phyloP scores from a whole-genome alignment of 2,797 vertebrate species.

The Hypotaenidia philippensis region DNA sequence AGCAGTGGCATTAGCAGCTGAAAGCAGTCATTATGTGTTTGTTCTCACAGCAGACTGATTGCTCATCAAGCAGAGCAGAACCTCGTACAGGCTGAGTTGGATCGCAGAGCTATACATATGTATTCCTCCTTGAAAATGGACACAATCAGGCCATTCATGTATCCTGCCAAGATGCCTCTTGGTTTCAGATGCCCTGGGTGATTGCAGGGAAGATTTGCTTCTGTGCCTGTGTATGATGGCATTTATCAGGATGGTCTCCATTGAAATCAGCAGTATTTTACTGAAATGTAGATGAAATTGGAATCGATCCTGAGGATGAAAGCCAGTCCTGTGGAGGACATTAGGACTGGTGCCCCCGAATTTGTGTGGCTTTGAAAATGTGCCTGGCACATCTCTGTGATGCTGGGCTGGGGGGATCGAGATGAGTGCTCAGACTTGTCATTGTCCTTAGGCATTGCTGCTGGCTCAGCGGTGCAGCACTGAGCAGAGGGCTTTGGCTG shows the following conservation, averaged over 20 bases:
- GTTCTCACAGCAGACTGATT: slow-evolving; percentile 51
- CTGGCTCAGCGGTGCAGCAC: neutral
- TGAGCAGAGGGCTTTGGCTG: neutral
- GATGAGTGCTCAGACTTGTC: neutral
- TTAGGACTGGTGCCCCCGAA: neutral
- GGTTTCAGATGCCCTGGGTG: slow-evolving; percentile 38
- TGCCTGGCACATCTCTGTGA: neutral
- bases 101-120: slow-evolving; percentile 52
- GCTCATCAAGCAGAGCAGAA: slow-evolving; percentile 53
- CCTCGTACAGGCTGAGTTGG: slow-evolving; percentile 24
- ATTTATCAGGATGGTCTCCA: neutral
- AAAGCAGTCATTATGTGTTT: slow-evolving; percentile 61
- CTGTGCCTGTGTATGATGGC: neutral
- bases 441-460: neutral
- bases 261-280: neutral
- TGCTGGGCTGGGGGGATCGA: neutral
- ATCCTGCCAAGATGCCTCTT: slow-evolving; percentile 55
- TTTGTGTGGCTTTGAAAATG: neutral
- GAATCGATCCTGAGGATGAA: neutral
- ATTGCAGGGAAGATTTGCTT: slow-evolving; percentile 26
- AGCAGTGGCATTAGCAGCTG: slow-evolving; percentile 63
- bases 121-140: slow-evolving; percentile 51
- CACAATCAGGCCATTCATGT: slow-evolving; percentile 54
- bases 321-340: neutral
- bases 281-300: neutral